phyloP scores from a whole-genome alignment of 2,797 vertebrate genomes.

The Periparus ater region DNA sequence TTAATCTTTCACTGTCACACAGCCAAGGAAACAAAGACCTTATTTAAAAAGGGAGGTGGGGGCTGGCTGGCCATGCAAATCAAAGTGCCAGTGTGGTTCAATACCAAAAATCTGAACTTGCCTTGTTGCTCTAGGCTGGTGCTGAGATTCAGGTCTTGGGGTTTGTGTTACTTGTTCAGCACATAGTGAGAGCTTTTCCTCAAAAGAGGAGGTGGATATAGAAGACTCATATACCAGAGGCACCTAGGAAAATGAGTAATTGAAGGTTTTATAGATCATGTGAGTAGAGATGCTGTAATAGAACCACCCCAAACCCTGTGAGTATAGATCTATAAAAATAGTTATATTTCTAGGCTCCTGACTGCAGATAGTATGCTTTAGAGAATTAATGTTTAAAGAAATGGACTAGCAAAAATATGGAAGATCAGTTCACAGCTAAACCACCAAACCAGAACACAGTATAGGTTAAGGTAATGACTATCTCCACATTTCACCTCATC shows the following conservation, averaged over 20 bases:
- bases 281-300: neutral
- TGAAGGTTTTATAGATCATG: neutral
- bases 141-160: constrained; percentile 11
- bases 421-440: neutral
- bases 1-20: neutral
- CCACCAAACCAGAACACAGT: neutral
- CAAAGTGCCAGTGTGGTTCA: neutral
- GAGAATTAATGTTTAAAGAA: neutral
- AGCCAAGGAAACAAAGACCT: neutral
- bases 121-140: constrained; percentile 50
- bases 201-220: neutral
- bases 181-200: neutral
- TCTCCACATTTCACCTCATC: neutral
- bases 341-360: neutral
- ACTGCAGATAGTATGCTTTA: neutral
- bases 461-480: neutral
- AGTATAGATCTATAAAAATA: neutral
- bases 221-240: neutral
- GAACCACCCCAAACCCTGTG: neutral
- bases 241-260: constrained; percentile 48
- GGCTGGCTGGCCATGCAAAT: neutral
- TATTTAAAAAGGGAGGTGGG: neutral
- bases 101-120: constrained; percentile 7
- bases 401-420: neutral
- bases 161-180: neutral